Percentiles rank a stretch among this genome's conserved stretches.
Evolutionary conservation across 2,888 invertebrate species (phyloP).

Genomic region (Cyclophora punctaria): DNA sequence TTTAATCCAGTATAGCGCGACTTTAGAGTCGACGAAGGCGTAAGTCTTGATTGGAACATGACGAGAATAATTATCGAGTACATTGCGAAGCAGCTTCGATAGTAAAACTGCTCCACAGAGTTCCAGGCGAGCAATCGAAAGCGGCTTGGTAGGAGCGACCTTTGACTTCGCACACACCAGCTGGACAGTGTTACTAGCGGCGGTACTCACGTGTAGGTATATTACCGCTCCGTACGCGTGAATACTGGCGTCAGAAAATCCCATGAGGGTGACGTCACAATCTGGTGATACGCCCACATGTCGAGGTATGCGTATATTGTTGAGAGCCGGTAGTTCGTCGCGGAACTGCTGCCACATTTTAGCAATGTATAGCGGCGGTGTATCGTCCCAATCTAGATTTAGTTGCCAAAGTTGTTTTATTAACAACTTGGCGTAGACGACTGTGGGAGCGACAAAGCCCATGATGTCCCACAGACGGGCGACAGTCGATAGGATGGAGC

Average conservation of each 20-base stretch:
- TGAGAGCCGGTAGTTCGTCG: conserved; percentile 2
- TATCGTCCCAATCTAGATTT: no score
- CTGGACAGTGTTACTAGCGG: not conserved
- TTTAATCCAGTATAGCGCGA: conserved; percentile 12
- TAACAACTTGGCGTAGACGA: no score
- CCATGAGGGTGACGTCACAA: conserved; percentile 2
- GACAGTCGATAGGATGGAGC: no score
- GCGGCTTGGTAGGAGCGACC: conserved; percentile 5
- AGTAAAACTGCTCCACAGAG: conserved; percentile 6
- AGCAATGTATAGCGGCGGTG: no score
- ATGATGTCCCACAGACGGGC: no score
- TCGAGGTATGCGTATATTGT: conserved; percentile 3
- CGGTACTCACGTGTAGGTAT: not conserved
- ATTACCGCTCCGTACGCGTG: conserved; percentile 5
- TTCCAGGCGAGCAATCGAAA: conserved; percentile 5
- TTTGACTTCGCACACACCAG: conserved; percentile 9
- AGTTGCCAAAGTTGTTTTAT: no score
- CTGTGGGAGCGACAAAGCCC: no score
- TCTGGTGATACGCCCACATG: conserved; percentile 4
- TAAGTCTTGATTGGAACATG: conserved; percentile 1
- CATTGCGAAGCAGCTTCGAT: conserved; percentile 2
- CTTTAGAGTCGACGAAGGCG: conserved; percentile 12
- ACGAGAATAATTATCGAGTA: not conserved
- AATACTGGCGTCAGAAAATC: conserved; percentile 10
- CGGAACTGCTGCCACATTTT: no score